phyloP scores from a whole-genome alignment of 2,888 invertebrate species.

The Drosophila suboccidentalis region DNA sequence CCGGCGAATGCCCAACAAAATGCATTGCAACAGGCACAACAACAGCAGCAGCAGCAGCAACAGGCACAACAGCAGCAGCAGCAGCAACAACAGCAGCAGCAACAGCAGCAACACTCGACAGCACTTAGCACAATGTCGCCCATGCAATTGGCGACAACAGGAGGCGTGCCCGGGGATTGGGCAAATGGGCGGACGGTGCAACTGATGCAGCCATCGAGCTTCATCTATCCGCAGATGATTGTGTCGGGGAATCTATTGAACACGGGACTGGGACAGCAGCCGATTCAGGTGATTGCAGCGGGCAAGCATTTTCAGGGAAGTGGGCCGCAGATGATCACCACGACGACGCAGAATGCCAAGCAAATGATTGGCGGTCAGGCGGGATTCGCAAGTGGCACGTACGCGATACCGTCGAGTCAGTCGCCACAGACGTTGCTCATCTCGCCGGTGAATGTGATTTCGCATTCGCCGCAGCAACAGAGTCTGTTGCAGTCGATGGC shows the following conservation, averaged over 20 bases:
- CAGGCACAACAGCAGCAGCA: slow-evolving; percentile 83
- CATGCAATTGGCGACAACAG: slow-evolving; percentile 88
- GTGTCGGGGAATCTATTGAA: slow-evolving; percentile 93
- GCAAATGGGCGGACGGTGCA: slow-evolving; percentile 91
- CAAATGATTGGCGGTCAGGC: slow-evolving; percentile 87
- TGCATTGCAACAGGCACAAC: slow-evolving; percentile 75
- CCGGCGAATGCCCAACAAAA: slow-evolving; percentile 84
- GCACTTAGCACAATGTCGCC: slow-evolving; percentile 93
- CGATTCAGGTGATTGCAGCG: slow-evolving; percentile 90
- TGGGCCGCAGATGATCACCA: slow-evolving; percentile 94
- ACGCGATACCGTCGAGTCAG: slow-evolving; percentile 92
- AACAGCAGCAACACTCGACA: slow-evolving; percentile 87
- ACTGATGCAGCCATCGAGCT: slow-evolving; percentile 91
- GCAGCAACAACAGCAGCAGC: slow-evolving; percentile 85
- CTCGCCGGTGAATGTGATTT: slow-evolving; percentile 86
- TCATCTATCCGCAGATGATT: slow-evolving; percentile 92
- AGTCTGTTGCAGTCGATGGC: slow-evolving; percentile 84
- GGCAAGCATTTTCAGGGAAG: slow-evolving; percentile 94
- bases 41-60: slow-evolving; percentile 50
- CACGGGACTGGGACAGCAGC: slow-evolving; percentile 84
- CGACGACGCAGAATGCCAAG: slow-evolving; percentile 88
- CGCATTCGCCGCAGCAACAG: slow-evolving; percentile 85
- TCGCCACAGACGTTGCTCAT: slow-evolving; percentile 92
- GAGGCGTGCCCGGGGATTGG: slow-evolving; percentile 88
- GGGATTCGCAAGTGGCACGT: slow-evolving; percentile 87